Evolutionary conservation across 2,797 vertebrate genomes (phyloP).

Genomic region (Spheniscus humboldti): DNA sequence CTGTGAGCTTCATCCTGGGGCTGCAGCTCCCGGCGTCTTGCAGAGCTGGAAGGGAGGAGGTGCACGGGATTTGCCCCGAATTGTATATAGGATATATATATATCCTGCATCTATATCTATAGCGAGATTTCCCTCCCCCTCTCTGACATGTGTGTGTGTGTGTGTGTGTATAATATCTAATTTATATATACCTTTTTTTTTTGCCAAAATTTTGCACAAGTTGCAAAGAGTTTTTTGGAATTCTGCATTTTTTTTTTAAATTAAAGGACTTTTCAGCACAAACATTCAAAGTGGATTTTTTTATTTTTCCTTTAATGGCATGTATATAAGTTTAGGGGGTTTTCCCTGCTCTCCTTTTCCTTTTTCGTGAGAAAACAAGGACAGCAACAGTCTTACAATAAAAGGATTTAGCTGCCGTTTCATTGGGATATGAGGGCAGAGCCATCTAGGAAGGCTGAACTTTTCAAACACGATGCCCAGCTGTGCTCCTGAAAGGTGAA

Average conservation of each 20-base stretch:
- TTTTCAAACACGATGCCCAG: neutral
- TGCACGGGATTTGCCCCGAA: neutral
- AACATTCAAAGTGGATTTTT: neutral
- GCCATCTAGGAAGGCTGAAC: neutral
- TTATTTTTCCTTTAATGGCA: neutral
- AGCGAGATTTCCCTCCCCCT: neutral
- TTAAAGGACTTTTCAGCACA: neutral
- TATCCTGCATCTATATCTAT: neutral
- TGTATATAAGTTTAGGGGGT: neutral
- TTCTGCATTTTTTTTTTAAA: neutral
- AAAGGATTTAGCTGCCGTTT: neutral
- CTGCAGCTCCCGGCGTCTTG: neutral
- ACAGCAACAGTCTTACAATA: neutral
- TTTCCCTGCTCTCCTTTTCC: neutral
- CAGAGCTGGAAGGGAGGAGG: neutral
- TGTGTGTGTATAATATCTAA: neutral
- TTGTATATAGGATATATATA: neutral
- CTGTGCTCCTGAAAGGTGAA: neutral
- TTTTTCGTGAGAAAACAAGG: neutral
- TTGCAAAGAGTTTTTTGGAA: neutral
- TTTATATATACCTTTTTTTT: neutral
- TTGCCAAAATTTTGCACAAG: neutral
- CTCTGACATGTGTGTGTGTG: neutral
- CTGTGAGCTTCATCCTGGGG: rapidly evolving
- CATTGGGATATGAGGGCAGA: neutral